Evolutionary conservation across 2,113 vertebrate species (phyloP).

Genomic region (Axis porcinus): DNA sequence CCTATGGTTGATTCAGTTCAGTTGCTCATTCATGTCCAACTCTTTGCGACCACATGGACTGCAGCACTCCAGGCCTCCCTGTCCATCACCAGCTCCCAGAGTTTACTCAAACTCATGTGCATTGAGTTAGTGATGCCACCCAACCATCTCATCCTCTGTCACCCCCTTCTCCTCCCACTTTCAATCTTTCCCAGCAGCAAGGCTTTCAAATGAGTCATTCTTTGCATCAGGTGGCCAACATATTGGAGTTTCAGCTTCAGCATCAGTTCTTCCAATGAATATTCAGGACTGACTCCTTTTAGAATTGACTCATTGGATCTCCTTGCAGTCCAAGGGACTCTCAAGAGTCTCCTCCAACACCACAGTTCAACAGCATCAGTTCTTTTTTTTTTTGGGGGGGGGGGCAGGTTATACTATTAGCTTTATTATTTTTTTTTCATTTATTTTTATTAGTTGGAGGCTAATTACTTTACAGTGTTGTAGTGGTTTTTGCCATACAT

Average conservation of each 20-base stretch:
- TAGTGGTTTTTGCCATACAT: too few relatives aligned
- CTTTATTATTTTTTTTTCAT: too few relatives aligned
- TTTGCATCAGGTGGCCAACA: neutral
- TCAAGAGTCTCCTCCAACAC: neutral
- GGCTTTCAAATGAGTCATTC: neutral
- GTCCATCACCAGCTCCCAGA: neutral
- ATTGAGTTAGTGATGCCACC: neutral
- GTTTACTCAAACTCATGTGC: neutral
- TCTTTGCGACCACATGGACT: neutral
- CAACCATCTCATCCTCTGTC: neutral
- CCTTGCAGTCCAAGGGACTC: neutral
- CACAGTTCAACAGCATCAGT: neutral
- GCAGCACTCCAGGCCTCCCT: neutral
- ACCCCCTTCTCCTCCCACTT: neutral
- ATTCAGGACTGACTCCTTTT: neutral
- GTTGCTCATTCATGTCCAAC: neutral
- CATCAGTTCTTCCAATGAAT: neutral
- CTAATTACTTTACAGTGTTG: too few relatives aligned
- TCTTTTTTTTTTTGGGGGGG: too few relatives aligned
- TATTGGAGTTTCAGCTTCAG: neutral
- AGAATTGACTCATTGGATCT: neutral
- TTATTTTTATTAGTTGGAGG: too few relatives aligned
- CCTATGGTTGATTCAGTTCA: neutral
- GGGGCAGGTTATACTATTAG: too few relatives aligned
- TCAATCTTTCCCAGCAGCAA: neutral